These are phyloP conservation scores for Lamellibrachia luymesi DNA, from an alignment of 1,140 invertebrate genomes.

Conservation along the genomic window DNA sequence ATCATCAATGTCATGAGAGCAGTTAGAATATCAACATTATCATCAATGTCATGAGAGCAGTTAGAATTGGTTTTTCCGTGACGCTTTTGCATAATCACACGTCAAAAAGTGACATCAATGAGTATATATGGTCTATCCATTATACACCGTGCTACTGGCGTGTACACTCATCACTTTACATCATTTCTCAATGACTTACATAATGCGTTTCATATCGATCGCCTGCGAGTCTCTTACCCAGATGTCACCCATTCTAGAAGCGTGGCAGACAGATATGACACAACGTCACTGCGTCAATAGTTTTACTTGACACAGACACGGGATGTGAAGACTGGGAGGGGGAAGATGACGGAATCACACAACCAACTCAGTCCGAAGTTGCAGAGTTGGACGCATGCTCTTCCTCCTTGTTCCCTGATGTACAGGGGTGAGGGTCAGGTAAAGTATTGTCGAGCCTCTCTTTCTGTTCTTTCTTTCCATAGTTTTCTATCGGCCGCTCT, in stretches of 20 bases:
- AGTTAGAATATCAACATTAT: background rate
- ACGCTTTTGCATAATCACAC: background rate
- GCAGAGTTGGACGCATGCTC: too few relatives aligned
- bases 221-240: too few relatives aligned
- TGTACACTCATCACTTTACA: background rate
- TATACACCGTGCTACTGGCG: background rate
- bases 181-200: background rate
- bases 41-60: background rate
- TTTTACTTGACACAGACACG: background rate
- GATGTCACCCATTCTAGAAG: background rate
- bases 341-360: too few relatives aligned
- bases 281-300: background rate
- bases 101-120: background rate
- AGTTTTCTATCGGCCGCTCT: too few relatives aligned
- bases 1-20: background rate
- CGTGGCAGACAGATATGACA: background rate
- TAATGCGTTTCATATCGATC: background rate
- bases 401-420: too few relatives aligned
- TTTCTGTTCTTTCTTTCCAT: too few relatives aligned
- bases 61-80: background rate
- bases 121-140: background rate
- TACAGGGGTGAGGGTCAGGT: too few relatives aligned
- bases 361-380: too few relatives aligned
- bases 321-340: too few relatives aligned
- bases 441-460: too few relatives aligned